These are phyloP conservation scores for Thalpophila matura DNA, from an alignment of 2,888 invertebrate species.

Conservation along the genomic window DNA sequence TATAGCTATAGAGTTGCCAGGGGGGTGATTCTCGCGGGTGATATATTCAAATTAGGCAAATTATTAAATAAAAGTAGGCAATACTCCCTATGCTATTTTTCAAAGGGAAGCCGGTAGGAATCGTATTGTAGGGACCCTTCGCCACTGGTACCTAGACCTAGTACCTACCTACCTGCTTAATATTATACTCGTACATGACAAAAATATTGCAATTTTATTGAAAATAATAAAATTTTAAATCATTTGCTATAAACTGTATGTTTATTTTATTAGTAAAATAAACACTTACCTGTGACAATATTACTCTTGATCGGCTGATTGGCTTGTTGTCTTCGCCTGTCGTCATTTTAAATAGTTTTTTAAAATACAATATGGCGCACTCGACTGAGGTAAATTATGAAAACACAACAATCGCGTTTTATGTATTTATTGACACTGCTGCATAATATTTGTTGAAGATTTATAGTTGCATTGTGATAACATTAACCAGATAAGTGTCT, in stretches of 20 bases:
- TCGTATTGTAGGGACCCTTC: no score
- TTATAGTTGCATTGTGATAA: conserved; percentile 49
- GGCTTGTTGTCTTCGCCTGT: conserved; percentile 38
- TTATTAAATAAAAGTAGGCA: no score
- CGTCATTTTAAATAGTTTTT: conserved; percentile 39
- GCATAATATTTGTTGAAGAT: conserved; percentile 42
- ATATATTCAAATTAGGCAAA: no score
- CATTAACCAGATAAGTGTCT: conserved; percentile 40
- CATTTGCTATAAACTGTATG: background rate
- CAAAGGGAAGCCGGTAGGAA: no score
- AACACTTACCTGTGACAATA: conserved; percentile 60
- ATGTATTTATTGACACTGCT: conserved; percentile 56
- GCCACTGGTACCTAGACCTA: no score
- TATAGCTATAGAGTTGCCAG: no score
- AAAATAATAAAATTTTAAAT: background rate
- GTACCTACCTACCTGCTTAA: no score
- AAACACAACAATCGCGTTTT: conserved; percentile 46
- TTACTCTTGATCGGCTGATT: conserved; percentile 55
- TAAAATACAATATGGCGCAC: conserved; percentile 23
- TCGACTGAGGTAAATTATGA: conserved; percentile 17
- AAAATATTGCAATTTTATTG: no score
- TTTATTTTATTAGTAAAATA: background rate
- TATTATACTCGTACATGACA: no score
- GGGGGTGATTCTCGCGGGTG: no score
- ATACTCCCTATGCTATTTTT: no score